Evolutionary conservation across 1,140 invertebrate species (phyloP).

Genomic region (Brachionus rotundiformis): DNA sequence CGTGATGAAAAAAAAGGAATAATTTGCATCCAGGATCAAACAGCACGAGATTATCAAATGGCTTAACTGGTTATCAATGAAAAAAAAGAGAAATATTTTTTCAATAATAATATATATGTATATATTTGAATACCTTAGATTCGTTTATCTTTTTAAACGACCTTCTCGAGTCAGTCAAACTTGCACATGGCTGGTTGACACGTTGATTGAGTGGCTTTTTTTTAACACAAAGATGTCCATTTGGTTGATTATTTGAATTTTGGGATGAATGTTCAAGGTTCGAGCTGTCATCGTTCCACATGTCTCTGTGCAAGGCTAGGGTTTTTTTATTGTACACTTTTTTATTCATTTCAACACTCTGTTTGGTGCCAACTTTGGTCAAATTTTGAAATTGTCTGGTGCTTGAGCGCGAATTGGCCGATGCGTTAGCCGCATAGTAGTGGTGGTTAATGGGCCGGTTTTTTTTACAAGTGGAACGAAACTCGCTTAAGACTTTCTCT

Average conservation of each 20-base stretch:
- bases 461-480: conserved; percentile 12
- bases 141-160: background rate
- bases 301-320: background rate
- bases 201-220: conserved; percentile 28
- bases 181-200: background rate
- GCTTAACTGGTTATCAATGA: background rate
- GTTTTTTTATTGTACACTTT: background rate
- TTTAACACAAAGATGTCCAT: background rate
- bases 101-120: background rate
- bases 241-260: background rate
- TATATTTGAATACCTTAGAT: background rate
- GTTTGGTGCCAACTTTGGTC: background rate
- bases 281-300: background rate
- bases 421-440: background rate
- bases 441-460: conserved; percentile 30
- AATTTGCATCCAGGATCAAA: background rate
- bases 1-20: background rate
- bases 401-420: background rate
- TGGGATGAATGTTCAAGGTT: background rate
- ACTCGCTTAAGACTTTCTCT: conserved; percentile 37
- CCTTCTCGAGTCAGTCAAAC: background rate
- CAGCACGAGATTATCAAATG: background rate
- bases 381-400: background rate
- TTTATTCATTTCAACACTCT: background rate
- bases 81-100: background rate